Evolutionary conservation across 2,113 vertebrate species (phyloP).

Genomic region (Kryptolebias marmoratus): DNA sequence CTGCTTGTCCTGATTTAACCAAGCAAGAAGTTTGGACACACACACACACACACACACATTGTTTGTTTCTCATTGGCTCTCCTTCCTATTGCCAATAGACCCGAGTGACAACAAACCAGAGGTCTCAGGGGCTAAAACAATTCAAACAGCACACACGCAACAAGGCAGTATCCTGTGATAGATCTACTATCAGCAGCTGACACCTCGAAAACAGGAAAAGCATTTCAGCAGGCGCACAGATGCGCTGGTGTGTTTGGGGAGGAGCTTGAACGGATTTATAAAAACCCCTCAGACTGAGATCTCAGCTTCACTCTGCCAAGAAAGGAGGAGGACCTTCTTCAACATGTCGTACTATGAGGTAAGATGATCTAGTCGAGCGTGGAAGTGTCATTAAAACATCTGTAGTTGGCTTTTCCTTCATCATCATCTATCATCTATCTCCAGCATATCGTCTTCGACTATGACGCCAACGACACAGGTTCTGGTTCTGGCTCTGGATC

Average conservation of each 20-base stretch:
- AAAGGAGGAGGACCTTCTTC: slow-evolving; percentile 12
- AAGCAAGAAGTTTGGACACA: slow-evolving; percentile 19
- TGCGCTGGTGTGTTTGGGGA: slow-evolving; percentile 54
- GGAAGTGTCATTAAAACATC: neutral
- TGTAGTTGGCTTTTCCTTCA: neutral
- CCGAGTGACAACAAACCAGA: slow-evolving; percentile 46
- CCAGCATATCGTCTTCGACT: slow-evolving; percentile 75
- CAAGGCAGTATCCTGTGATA: slow-evolving; percentile 69
- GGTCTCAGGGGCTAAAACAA: slow-evolving; percentile 72
- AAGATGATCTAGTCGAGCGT: neutral
- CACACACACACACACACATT: slow-evolving; percentile 21
- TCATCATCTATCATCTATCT: slow-evolving; percentile 1
- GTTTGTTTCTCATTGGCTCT: slow-evolving; percentile 32
- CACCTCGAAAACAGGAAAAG: slow-evolving; percentile 82
- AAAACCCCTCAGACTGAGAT: slow-evolving; percentile 12
- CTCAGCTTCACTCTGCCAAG: slow-evolving; percentile 26
- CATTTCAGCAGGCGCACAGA: slow-evolving; percentile 67
- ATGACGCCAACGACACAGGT: slow-evolving; percentile 79
- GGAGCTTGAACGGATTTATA: slow-evolving; percentile 54
- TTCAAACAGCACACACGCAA: slow-evolving; percentile 33
- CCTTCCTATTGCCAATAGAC: slow-evolving; percentile 50
- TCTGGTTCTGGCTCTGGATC: slow-evolving; percentile 84
- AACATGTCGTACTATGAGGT: slow-evolving; percentile 82
- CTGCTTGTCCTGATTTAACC: slow-evolving; percentile 33
- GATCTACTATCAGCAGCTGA: slow-evolving; percentile 71